A percentile compares a stretch with the other conserved stretches of the same genome.
Conservation (phyloP, 2,888 invertebrate species). For the Arctia plantaginis region DNA sequence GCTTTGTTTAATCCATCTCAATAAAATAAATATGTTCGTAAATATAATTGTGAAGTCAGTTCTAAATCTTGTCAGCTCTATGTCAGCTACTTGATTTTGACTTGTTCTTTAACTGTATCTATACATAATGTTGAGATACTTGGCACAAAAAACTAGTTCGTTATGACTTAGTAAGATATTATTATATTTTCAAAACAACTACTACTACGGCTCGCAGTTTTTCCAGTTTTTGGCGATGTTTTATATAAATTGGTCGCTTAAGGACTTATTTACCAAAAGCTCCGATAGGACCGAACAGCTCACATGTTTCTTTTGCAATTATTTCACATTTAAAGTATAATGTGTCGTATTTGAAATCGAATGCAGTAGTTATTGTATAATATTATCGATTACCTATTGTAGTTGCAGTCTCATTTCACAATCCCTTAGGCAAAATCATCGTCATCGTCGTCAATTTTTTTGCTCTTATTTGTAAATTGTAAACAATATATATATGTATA, state of each 20-base stretch:
- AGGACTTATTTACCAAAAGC: neutral
- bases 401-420: too few species aligned
- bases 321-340: neutral
- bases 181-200: neutral
- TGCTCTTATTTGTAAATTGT: neutral
- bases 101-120: neutral
- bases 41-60: too few species aligned
- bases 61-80: neutral
- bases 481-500: neutral
- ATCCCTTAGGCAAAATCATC: neutral
- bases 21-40: too few species aligned
- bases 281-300: neutral
- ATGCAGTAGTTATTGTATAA: too few species aligned
- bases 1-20: too few species aligned
- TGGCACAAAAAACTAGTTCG: slow-evolving; percentile 6
- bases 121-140: neutral
- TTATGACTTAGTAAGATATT: neutral
- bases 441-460: too few species aligned
- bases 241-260: slow-evolving; percentile 20
- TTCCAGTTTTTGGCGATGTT: slow-evolving; percentile 12
- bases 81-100: neutral
- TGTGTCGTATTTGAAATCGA: too few species aligned
- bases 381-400: too few species aligned
- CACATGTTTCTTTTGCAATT: neutral
- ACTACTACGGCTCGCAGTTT: neutral